Evolutionary conservation across 2,888 invertebrate genomes (phyloP), one percentile per base, ranked within the genome.

Genomic region (Amiota mariae): DNA sequence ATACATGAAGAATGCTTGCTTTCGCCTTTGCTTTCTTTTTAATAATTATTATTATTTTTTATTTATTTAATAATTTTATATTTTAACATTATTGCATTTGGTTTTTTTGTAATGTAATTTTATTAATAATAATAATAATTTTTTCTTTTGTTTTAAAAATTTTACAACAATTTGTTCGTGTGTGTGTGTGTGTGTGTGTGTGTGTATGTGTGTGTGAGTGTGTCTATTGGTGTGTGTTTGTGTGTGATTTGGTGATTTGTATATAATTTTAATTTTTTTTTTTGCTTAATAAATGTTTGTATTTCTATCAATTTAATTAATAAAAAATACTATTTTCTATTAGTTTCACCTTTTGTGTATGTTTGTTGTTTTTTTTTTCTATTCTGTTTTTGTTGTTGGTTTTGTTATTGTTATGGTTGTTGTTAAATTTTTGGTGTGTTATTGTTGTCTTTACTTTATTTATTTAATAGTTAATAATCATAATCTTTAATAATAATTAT

Each of bases 221-320:
- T 36, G 71, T 75, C 51, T 54, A 72, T 63, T 72, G 64, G 10
- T 68, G 2, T 73, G 74, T 64, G 66, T 72, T 73, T 72, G 36
- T 68, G 68, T 36, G 71, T 75, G 57, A 57, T 73, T 63, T 72
- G 64, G 10, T 68, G 2, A 49, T 68, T 68, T 66, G 15, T 48
- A 11, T 66, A 18, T 66, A 13, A 13, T 73, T 51, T 48, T 61
- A 46, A 49, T 70, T 57, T 75, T 63, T 56, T 67, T 72, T 72
- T 63, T 63, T 70, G n/a, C n/a, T 67, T 75, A 75, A 75, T 76
- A 71, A 70, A 73, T 57, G 11, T 54, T 77, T 79, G 85, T 86
- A 85, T 83, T 86, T 86, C 81, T 81, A 85, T 85, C 83, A 85
- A 85, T 85, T 85, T 79, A 78, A 85, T 85, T 84, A 87, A 87